Percentiles rank a stretch among this genome's conserved stretches.
phyloP scores from a whole-genome alignment of 2,113 vertebrate species.

The Murina feae region DNA sequence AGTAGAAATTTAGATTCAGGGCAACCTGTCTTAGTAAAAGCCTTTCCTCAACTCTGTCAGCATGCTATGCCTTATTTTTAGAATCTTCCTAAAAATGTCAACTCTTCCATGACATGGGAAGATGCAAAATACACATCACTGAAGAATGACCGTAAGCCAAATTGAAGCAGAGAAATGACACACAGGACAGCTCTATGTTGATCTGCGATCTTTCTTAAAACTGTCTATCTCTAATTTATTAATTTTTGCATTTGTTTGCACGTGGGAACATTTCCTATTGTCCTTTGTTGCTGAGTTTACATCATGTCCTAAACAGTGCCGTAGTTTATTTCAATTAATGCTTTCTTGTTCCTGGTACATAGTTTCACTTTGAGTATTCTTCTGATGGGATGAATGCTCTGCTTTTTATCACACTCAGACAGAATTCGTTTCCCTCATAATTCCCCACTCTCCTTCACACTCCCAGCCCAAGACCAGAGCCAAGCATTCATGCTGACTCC shows the following conservation, averaged over 20 bases:
- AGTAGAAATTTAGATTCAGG: not conserved
- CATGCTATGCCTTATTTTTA: not conserved
- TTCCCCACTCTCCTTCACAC: not conserved
- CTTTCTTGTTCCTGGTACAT: not conserved
- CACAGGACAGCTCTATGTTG: not conserved
- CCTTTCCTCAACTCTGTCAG: not conserved
- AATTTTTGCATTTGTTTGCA: not conserved
- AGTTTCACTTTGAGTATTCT: not conserved
- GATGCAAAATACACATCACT: not conserved
- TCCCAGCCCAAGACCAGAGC: not conserved
- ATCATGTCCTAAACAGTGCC: not conserved
- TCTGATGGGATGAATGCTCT: not conserved
- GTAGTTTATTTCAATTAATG: not conserved
- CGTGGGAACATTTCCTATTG: not conserved
- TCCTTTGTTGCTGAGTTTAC: conserved; percentile 4
- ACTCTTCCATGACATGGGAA: not conserved
- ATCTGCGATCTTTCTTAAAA: not conserved
- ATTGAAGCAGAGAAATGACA: not conserved
- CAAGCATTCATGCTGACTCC: not conserved
- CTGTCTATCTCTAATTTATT: not conserved
- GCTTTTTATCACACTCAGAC: not conserved
- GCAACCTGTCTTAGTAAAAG: not conserved
- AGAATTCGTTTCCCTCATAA: not conserved
- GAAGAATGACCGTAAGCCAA: not conserved
- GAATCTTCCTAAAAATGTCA: not conserved